Evolutionary conservation across 2,797 vertebrate species (phyloP).

Genomic region (Buceros bicornis): DNA sequence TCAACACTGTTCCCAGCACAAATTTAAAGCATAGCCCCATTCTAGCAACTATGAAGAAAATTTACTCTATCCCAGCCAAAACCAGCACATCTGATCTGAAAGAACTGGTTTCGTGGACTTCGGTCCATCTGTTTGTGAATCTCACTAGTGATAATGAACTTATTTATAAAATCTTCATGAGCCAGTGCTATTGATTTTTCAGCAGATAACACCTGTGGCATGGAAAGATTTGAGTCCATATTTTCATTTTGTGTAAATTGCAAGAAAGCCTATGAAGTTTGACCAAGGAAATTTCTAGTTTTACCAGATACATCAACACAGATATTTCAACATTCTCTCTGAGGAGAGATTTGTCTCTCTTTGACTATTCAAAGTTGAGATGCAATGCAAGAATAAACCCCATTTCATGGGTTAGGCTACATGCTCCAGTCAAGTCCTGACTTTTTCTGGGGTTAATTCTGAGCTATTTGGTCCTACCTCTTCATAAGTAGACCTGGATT

Average conservation of each 20-base stretch:
- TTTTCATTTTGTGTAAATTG: neutral
- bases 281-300: neutral
- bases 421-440: neutral
- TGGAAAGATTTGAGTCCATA: neutral
- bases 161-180: neutral
- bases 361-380: neutral
- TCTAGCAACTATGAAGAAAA: neutral
- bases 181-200: neutral
- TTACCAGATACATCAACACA: neutral
- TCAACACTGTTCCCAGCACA: neutral
- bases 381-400: neutral
- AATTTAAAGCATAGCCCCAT: neutral
- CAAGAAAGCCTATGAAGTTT: neutral
- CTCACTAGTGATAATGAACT: neutral
- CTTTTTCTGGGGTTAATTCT: neutral
- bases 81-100: neutral
- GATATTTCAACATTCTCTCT: neutral
- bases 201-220: neutral
- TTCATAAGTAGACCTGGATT: neutral
- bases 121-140: neutral
- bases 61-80: neutral
- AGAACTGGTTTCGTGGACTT: neutral
- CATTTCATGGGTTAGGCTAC: neutral
- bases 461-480: neutral
- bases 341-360: neutral